phyloP scores from a whole-genome alignment of 2,888 invertebrate genomes.

The Tinea semifulvella region DNA sequence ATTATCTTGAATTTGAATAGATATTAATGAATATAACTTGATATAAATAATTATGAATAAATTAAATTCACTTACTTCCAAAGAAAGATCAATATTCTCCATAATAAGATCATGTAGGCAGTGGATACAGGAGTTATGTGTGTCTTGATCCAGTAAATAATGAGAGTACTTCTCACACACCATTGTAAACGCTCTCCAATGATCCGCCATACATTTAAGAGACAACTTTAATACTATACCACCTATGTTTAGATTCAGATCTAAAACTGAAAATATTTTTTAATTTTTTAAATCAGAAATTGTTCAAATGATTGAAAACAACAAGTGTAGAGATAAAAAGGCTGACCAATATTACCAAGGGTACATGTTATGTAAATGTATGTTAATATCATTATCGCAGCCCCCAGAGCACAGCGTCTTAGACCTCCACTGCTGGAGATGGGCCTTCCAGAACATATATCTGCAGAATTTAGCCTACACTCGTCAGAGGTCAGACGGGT shows the following conservation, averaged over 20 bases:
- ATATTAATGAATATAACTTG: no score
- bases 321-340: no score
- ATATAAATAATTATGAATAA: no score
- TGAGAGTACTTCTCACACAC: constrained; percentile 54
- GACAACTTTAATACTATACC: constrained; percentile 54
- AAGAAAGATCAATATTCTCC: constrained; percentile 33
- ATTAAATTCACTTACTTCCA: constrained; percentile 44
- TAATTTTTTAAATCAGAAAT: background rate
- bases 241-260: constrained; percentile 53
- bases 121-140: constrained; percentile 34
- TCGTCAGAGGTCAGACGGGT: no score
- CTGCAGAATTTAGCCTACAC: no score
- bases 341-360: no score
- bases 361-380: no score
- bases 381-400: background rate
- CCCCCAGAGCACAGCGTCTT: no score
- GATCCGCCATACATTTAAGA: constrained; percentile 62
- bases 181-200: constrained; percentile 59
- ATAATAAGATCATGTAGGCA: constrained; percentile 34
- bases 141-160: constrained; percentile 32
- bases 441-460: no score
- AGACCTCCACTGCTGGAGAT: no score
- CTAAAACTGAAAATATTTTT: constrained; percentile 41
- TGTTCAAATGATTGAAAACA: no score
- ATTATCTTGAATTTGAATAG: no score